phyloP scores from a whole-genome alignment of 1,140 invertebrate genomes.

The Thaumatotibia leucotreta region DNA sequence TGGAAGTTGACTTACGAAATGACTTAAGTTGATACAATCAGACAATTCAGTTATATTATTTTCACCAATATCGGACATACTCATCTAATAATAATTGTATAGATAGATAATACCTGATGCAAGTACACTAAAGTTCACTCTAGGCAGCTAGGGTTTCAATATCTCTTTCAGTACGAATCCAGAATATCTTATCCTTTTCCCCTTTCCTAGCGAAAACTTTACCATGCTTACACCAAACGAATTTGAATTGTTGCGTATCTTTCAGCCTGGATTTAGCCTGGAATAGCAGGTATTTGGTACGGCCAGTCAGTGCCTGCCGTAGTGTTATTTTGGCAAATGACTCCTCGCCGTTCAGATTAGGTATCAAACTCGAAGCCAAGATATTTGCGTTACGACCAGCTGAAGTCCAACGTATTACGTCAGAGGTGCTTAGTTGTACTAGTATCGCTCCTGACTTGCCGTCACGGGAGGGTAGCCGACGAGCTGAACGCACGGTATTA shows the following conservation, averaged over 20 bases:
- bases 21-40: neutral
- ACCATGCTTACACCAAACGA: conserved; percentile 4
- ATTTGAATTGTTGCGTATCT: conserved; percentile 4
- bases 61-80: neutral
- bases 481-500: neutral
- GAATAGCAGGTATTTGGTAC: neutral
- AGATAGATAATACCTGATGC: neutral
- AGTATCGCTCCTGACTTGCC: neutral
- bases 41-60: neutral
- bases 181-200: neutral
- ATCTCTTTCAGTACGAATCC: neutral
- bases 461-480: conserved; percentile 1
- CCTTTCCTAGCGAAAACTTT: conserved; percentile 1
- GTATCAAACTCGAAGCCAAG: no score
- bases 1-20: neutral
- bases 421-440: neutral
- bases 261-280: neutral
- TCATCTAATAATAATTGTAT: neutral
- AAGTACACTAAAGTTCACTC: neutral
- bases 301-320: neutral
- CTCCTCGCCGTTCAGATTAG: no score
- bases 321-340: neutral
- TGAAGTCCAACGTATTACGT: no score
- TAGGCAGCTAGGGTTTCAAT: neutral
- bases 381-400: no score